Percentiles rank a stretch among this genome's conserved stretches.
Conservation (phyloP, 2,113 vertebrate species). For the Actenoides lindsayi region DNA sequence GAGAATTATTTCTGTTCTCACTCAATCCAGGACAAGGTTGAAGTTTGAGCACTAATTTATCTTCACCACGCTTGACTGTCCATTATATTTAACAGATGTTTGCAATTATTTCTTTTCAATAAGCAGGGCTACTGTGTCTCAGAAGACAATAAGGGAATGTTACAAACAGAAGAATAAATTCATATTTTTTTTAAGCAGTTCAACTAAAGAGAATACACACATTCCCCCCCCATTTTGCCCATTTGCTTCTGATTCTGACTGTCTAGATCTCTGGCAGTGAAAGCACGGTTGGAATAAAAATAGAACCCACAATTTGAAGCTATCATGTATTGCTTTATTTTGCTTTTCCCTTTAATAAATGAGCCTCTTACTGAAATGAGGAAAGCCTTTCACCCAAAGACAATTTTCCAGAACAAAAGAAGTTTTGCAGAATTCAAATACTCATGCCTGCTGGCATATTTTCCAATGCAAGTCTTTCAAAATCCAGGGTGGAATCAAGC, state of each 20-base stretch:
- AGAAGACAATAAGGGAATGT: neutral
- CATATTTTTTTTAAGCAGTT: neutral
- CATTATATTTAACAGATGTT: neutral
- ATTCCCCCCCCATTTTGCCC: neutral
- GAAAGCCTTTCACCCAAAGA: neutral
- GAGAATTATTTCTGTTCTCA: too few relatives aligned
- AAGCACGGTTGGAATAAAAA: conserved; percentile 3
- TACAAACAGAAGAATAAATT: neutral
- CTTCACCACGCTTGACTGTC: neutral
- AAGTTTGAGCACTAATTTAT: neutral
- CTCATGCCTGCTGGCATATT: neutral
- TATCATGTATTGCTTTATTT: neutral
- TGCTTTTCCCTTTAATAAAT: neutral
- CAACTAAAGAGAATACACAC: neutral
- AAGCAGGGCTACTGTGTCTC: neutral
- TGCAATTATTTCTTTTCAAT: neutral
- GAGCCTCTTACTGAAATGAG: neutral
- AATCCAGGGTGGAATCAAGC: neutral
- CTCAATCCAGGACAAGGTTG: neutral
- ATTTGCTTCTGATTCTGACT: neutral
- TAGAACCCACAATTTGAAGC: neutral
- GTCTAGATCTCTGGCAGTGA: neutral
- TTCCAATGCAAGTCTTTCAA: neutral
- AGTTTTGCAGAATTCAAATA: neutral
- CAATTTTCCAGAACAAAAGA: neutral